Conservation (phyloP, 2,888 invertebrate genomes). For the Linnaemya tessellans region DNA sequence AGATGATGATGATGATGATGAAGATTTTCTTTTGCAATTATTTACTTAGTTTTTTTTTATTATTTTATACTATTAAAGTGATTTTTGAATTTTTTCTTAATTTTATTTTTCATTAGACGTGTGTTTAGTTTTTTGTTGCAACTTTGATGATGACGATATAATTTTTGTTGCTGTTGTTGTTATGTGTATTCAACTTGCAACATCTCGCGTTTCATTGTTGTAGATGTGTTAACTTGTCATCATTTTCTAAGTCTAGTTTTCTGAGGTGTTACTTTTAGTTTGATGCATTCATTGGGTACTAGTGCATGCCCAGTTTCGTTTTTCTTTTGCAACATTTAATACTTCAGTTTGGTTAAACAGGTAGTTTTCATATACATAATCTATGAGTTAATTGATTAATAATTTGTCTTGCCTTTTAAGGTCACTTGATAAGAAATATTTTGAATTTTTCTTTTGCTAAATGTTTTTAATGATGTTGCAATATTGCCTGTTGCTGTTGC, state of each 20-base stretch:
- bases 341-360: constrained; percentile 50
- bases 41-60: constrained; percentile 33
- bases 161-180: constrained; percentile 1
- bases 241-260: constrained; percentile 51
- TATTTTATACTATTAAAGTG: constrained; percentile 23
- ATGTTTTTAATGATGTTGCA: background rate
- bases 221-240: constrained; percentile 56
- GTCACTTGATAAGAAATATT: background rate
- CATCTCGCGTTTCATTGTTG: constrained; percentile 49
- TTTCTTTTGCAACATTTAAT: constrained; percentile 14
- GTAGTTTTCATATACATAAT: constrained; percentile 29
- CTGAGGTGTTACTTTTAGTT: constrained; percentile 51
- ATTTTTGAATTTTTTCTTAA: constrained; percentile 40
- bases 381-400: constrained; percentile 42
- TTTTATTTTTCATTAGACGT: constrained; percentile 28
- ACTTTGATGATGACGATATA: constrained; percentile 7
- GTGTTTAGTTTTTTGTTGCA: constrained; percentile 50
- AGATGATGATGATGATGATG: constrained; percentile 55
- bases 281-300: constrained; percentile 33
- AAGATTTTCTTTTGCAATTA: constrained; percentile 69
- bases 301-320: background rate
- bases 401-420: constrained; percentile 45
- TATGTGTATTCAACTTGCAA: constrained; percentile 38
- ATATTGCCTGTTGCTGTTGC: background rate
- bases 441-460: background rate